These are phyloP conservation scores for Aphidius ervi DNA, from an alignment of 1,140 invertebrate genomes.

Conservation along the genomic window DNA sequence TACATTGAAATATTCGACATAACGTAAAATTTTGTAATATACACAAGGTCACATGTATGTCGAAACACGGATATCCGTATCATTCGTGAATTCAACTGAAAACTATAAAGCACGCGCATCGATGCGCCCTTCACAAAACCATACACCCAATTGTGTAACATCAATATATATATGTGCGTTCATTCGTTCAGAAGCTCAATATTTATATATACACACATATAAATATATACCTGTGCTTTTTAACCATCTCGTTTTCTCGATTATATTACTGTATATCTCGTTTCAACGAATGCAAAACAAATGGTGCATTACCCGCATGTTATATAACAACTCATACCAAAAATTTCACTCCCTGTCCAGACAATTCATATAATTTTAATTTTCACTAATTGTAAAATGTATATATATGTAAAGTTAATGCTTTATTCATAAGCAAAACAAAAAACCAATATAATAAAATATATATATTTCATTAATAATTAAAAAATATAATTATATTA, in stretches of 20 bases:
- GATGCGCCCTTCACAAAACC: not conserved
- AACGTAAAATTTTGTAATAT: constrained; percentile 18
- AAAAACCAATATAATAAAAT: not conserved
- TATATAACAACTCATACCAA: constrained; percentile 34
- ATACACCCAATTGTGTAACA: not conserved
- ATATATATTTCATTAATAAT: constrained; percentile 2
- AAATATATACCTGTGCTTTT: no score
- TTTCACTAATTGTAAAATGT: constrained; percentile 48
- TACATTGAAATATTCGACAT: no score
- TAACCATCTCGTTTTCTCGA: no score
- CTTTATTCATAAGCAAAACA: no score
- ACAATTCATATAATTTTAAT: constrained; percentile 37
- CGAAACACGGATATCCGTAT: constrained; percentile 47
- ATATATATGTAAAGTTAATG: constrained; percentile 11
- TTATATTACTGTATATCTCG: not conserved
- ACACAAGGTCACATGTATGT: constrained; percentile 42
- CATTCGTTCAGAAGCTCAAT: not conserved
- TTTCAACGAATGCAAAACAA: constrained; percentile 19
- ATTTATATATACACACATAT: no score
- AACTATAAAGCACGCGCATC: constrained; percentile 29
- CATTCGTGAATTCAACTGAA: constrained; percentile 29
- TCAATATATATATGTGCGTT: not conserved
- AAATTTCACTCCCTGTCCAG: constrained; percentile 41
- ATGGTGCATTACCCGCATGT: not conserved
- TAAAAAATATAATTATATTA: not conserved